A percentile compares a stretch with the other conserved stretches of the same genome.
Evolutionary conservation across 1,140 invertebrate genomes (phyloP).

Genomic region (Dufourea novaeangliae): DNA sequence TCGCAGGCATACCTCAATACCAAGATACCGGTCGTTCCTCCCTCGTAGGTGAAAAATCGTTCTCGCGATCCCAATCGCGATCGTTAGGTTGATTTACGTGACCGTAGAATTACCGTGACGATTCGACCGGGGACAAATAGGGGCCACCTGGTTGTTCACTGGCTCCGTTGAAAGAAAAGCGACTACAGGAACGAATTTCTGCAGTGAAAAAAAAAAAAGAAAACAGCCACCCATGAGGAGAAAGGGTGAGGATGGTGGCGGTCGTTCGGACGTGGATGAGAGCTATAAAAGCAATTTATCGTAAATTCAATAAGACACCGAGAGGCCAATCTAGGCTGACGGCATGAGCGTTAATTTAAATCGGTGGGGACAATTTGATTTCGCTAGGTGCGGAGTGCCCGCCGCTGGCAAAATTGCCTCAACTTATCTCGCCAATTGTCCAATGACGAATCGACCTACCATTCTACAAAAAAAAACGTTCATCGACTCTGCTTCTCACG

Average conservation of each 20-base stretch:
- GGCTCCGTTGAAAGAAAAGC: background rate
- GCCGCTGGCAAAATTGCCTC: slow-evolving; percentile 22
- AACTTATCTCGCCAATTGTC: slow-evolving; percentile 27
- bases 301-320: slow-evolving; percentile 63
- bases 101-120: slow-evolving; percentile 26
- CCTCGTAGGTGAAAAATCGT: slow-evolving; percentile 33
- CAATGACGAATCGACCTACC: background rate
- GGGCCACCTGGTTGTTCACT: slow-evolving; percentile 11
- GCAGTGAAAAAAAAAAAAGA: background rate
- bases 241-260: background rate
- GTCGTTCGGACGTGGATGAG: slow-evolving; percentile 2
- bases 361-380: slow-evolving; percentile 31
- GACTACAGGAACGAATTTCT: slow-evolving; percentile 17
- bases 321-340: slow-evolving; percentile 41
- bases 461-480: background rate
- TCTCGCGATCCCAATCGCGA: slow-evolving; percentile 35
- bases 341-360: slow-evolving; percentile 57
- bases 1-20: background rate
- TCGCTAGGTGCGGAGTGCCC: slow-evolving; percentile 2
- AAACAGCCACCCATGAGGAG: background rate
- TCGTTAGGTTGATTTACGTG: slow-evolving; percentile 47
- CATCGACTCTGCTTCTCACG: background rate
- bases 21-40: slow-evolving; percentile 10
- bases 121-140: background rate
- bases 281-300: slow-evolving; percentile 61